phyloP scores from a whole-genome alignment of 2,113 vertebrate genomes.

The Cisticola juncidis region DNA sequence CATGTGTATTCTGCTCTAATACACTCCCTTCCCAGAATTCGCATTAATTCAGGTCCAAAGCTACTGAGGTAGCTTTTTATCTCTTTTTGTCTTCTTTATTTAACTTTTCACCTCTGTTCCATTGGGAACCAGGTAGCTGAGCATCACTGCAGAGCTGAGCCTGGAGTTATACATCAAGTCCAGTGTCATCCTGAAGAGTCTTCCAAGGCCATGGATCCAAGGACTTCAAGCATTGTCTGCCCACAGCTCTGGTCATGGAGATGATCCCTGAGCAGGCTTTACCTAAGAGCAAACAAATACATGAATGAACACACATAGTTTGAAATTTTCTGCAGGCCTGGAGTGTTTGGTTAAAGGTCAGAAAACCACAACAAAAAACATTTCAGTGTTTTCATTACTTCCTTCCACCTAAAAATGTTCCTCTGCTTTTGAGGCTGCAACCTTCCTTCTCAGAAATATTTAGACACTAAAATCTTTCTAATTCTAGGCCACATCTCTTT shows the following conservation, averaged over 20 bases:
- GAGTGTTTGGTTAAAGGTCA: slow-evolving; percentile 3
- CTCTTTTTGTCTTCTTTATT: not conserved
- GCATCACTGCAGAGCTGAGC: not conserved
- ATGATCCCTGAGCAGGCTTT: not conserved
- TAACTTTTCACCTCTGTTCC: not conserved
- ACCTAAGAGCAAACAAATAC: not conserved
- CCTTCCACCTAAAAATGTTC: slow-evolving; percentile 14
- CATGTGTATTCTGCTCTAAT: not conserved
- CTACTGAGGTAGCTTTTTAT: not conserved
- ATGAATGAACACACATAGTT: not conserved
- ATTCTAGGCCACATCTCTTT: not conserved
- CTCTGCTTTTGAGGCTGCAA: not conserved
- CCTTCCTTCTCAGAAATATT: not conserved
- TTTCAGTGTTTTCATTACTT: slow-evolving; percentile 28
- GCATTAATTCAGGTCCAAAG: not conserved
- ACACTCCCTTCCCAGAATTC: not conserved
- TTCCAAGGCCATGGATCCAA: not conserved
- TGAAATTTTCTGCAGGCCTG: not conserved
- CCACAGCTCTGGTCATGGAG: not conserved
- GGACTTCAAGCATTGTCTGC: not conserved
- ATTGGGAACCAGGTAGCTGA: not conserved
- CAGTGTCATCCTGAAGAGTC: not conserved
- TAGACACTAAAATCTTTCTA: not conserved
- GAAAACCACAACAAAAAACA: slow-evolving; percentile 27
- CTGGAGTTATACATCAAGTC: not conserved